Evolutionary conservation across 2,797 vertebrate genomes (phyloP).

Genomic region (Alfaro cultratus): DNA sequence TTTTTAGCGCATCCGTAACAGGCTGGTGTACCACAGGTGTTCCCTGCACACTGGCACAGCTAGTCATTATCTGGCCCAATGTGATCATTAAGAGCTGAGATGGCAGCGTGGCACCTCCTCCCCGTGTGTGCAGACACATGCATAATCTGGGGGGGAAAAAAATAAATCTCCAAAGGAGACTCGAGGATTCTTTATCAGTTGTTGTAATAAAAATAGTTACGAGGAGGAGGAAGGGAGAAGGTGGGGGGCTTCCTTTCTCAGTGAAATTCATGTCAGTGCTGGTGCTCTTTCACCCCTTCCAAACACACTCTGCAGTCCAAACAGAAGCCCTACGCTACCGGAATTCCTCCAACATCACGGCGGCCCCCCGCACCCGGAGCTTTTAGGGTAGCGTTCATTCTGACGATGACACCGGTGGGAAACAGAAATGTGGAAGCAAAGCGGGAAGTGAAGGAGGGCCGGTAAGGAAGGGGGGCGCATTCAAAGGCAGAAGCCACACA

Average conservation of each 20-base stretch:
- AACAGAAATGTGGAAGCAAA: slow-evolving; percentile 40
- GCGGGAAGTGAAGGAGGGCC: background rate
- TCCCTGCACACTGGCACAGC: slow-evolving; percentile 65
- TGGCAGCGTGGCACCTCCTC: slow-evolving; percentile 62
- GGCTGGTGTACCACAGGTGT: slow-evolving; percentile 73
- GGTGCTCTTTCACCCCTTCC: slow-evolving; percentile 79
- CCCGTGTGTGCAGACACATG: slow-evolving; percentile 27
- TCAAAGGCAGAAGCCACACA: slow-evolving; percentile 52
- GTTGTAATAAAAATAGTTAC: slow-evolving; percentile 45
- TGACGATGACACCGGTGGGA: slow-evolving; percentile 58
- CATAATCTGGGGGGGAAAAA: background rate
- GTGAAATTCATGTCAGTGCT: slow-evolving; percentile 73
- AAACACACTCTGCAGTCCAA: slow-evolving; percentile 74
- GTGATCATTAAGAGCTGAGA: slow-evolving; percentile 76
- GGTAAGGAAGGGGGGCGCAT: background rate
- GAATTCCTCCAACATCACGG: slow-evolving; percentile 72
- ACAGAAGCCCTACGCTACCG: slow-evolving; percentile 70
- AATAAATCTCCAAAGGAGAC: slow-evolving; percentile 41
- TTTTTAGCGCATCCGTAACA: slow-evolving; percentile 68
- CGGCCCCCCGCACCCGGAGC: slow-evolving; percentile 30
- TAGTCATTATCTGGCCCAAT: slow-evolving; percentile 76
- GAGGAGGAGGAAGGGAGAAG: slow-evolving; percentile 14
- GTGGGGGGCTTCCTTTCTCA: slow-evolving; percentile 61
- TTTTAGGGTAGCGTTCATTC: slow-evolving; percentile 49
- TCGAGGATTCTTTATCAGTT: slow-evolving; percentile 64